Base-by-base conservation (phyloP, 2,113 vertebrate genomes). In the Falcunculus frontatus region DNA sequence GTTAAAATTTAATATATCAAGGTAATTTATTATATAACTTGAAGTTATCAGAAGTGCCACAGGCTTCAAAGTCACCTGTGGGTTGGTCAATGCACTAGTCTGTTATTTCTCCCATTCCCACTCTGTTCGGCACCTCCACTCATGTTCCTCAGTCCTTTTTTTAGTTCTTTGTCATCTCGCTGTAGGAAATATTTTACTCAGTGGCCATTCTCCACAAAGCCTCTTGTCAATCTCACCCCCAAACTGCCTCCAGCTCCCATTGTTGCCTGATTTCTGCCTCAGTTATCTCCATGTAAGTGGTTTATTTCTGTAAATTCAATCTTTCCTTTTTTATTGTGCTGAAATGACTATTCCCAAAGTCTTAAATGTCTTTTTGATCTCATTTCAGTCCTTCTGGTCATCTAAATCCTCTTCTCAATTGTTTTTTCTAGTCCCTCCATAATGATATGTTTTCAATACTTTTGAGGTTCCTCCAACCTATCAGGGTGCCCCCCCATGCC, bases 401-500 rank as follows among this genome's bases (percentile, higher is more conserved):
- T 62, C 50, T 72, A 59, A 92, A 93, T 53, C 23, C 23, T 80
- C 59, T 53, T 89, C 60, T 70, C 68, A n/a, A 35, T 1, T 86
- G 23, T 27, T 89, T 84, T 78, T 77, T 14, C 46, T 33, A 62
- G 15, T 52, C 4, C 18, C 50, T 67, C 16, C 37, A 57, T 67
- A 63, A 59, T 63, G 9, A 9, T 20, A 29, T 0, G 1, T 80
- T 89, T 88, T 65, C 55, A 86, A 77, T 39, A 59, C 15, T 67
- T 86, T 59, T 59, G 39, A 41, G 47, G 49, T 63, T 46, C 11
- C 16, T 92, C 29, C 55, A 53, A 0, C 26, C 9, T 70, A 47
- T 55, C 2, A 4, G 33, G 26, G 8, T 65, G 7, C 13, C 10
- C 25, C 7, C 3, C 15, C 19, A 29, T 4, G 2, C 6, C 11